Base-by-base conservation (phyloP, 2,113 vertebrate species). In the Colinus virginianus region DNA sequence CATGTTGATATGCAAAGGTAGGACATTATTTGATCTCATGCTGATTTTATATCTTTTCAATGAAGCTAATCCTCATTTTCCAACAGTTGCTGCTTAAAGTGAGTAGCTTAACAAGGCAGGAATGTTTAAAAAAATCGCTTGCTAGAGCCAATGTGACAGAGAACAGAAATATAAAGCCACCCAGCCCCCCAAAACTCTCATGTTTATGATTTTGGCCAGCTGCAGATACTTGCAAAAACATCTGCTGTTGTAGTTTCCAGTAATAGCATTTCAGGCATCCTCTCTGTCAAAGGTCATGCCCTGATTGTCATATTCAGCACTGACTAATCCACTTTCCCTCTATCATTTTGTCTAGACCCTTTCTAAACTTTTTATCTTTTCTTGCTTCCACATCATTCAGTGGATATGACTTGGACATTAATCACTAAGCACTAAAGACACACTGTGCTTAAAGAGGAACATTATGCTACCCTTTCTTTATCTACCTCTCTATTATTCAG, bases 241-340 rank as follows among this genome's bases (percentile, higher is more conserved):
- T 38, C 40, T 88, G 8, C 6, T 69, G 30, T 53, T 30, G 26
- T 30, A 0, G 74, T 75, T 95, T 87, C 82, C 87, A 85, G 71
- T 74, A 94, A 93, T 16, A 91, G n/a, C 26, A 42, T 70, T 89
- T 83, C 78, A 95, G 59, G 55, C 11, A 3, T 77, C 18, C 59
- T 0, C 0, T 59, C 68, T 80, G 76, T 17, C 69, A 83, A 91
- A 90, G 64, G 59, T 88, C 83, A 83, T 79, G 68, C 32, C n/a
- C 3, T 38, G 68, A 30, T 28, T 28, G 49, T 38, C 48, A 2
- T 32, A 38, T 59, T 91, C 38, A 78, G 34, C 18, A 62, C 71
- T 67, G 83, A 83, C 32, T 88, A 74, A 81, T 93, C 80, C 90
- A 96, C 79, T 96, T 95, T 91, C 79, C 19, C 79, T 67, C 20